Evolutionary conservation across 2,888 invertebrate genomes (phyloP), one percentile per base, ranked within the genome.

Genomic region (Polia nebulosa): DNA sequence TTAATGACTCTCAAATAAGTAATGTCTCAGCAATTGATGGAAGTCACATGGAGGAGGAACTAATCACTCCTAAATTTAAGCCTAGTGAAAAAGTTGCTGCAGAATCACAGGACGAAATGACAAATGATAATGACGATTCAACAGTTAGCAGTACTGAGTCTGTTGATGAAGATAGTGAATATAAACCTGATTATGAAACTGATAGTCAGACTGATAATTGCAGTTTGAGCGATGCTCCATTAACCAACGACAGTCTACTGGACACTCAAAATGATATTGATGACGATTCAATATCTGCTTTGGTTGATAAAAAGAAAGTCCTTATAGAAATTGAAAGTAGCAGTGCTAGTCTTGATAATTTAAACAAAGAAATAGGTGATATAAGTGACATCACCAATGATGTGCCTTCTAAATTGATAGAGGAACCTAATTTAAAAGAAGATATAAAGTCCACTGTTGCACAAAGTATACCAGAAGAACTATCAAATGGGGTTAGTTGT

Each of bases 161-260:
- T 39, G 55, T 69, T 62, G 76, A 84, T 68, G 72, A 76, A 29
- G 72, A 57, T 25, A 72, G 73, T 45, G 65, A 73, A 39, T 72
- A 69, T 60, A 65, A 62, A 6, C 56, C 73, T n/a, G 74, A 73
- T 27, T 60, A 63, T 58, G 74, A 74, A 55, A 65, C 69, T 36
- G 81, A 69, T 11, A 73, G 67, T 52, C 61, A 49, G 22, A 68
- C 65, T 49, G 74, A 61, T 20, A 68, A 68, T 11, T 47, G 39
- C 9, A 59, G 66, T 68, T n/a, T 62, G 8, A 67, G 47, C 57
- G 62, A 49, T 29, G 36, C 57, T 49, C 22, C 47, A 29, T 4
- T 66, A 3, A 44, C 20, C 51, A 51, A 39, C 22, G 61, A 78
- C 5, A 61, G 52, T 34, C 15, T 59, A 68, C 20, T 44, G 29